phyloP scores from a whole-genome alignment of 2,888 invertebrate genomes.

The Agrotis segetum region DNA sequence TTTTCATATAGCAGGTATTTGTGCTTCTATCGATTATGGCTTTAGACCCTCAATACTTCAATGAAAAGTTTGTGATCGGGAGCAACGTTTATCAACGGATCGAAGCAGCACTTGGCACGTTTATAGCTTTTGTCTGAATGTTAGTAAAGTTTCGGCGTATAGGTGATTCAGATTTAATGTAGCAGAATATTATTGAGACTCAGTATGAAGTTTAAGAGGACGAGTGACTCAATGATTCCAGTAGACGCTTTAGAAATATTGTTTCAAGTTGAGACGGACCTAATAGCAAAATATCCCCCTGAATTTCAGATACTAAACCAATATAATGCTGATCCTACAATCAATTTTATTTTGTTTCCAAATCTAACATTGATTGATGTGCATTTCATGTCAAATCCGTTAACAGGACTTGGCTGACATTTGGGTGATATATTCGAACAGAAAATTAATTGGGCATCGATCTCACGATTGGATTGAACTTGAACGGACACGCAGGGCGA shows the following conservation, averaged over 20 bases:
- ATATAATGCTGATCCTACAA: background rate
- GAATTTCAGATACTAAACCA: constrained; percentile 11
- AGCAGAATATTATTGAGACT: constrained; percentile 1
- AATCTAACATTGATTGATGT: constrained; percentile 56
- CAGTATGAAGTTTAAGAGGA: background rate
- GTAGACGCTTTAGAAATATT: background rate
- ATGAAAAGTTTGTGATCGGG: constrained; percentile 45
- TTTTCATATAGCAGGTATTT: constrained; percentile 24
- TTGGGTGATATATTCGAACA: constrained; percentile 47
- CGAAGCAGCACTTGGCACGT: constrained; percentile 47
- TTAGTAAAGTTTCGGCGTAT: constrained; percentile 35
- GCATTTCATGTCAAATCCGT: constrained; percentile 49
- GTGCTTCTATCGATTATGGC: constrained; percentile 45
- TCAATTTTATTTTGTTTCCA: constrained; percentile 26
- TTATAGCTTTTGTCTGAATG: constrained; percentile 59
- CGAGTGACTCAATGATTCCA: background rate
- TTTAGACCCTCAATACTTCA: constrained; percentile 46
- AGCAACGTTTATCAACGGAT: constrained; percentile 55
- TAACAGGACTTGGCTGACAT: constrained; percentile 10
- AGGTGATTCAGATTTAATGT: constrained; percentile 47
- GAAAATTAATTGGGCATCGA: constrained; percentile 65
- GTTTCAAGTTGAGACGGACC: background rate
- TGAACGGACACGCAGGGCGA: constrained; percentile 46
- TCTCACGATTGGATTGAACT: constrained; percentile 45
- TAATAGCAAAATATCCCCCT: too few species aligned